Conservation (phyloP, 1,140 invertebrate genomes). For the Eueides isabella region DNA sequence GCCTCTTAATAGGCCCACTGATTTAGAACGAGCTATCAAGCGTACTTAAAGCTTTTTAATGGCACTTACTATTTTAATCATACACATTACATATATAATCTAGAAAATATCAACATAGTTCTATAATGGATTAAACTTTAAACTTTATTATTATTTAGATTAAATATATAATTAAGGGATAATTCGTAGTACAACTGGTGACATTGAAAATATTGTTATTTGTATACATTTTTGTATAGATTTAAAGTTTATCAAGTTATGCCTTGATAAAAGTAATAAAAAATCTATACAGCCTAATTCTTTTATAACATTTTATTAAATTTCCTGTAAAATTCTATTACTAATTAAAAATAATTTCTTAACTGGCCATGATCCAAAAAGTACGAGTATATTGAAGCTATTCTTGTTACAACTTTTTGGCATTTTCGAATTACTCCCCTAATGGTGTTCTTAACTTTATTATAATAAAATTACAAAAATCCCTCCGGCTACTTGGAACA, state of each 20-base stretch:
- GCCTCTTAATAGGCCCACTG: constrained; percentile 40
- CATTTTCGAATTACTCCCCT: constrained; percentile 52
- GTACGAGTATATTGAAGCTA: constrained; percentile 7
- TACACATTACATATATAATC: constrained; percentile 13
- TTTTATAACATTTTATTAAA: not conserved
- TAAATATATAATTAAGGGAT: not conserved
- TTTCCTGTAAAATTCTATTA: constrained; percentile 8
- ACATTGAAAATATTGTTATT: not conserved
- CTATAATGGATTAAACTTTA: not conserved
- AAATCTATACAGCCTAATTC: not conserved
- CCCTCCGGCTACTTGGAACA: constrained; percentile 67
- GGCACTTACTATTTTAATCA: constrained; percentile 45
- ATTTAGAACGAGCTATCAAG: constrained; percentile 42
- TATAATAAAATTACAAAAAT: constrained; percentile 78
- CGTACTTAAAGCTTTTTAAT: constrained; percentile 41
- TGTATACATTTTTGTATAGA: not conserved
- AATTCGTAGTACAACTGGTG: not conserved
- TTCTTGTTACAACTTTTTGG: constrained; percentile 21
- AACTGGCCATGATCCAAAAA: constrained; percentile 11
- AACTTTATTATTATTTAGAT: not conserved
- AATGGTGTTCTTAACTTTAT: constrained; percentile 63
- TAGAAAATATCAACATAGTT: not conserved
- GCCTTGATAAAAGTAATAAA: not conserved
- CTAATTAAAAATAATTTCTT: constrained; percentile 12
- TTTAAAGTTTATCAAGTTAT: not conserved